These are phyloP conservation scores for Chrysomela aeneicollis DNA, from an alignment of 2,888 invertebrate species.

Conservation along the genomic window DNA sequence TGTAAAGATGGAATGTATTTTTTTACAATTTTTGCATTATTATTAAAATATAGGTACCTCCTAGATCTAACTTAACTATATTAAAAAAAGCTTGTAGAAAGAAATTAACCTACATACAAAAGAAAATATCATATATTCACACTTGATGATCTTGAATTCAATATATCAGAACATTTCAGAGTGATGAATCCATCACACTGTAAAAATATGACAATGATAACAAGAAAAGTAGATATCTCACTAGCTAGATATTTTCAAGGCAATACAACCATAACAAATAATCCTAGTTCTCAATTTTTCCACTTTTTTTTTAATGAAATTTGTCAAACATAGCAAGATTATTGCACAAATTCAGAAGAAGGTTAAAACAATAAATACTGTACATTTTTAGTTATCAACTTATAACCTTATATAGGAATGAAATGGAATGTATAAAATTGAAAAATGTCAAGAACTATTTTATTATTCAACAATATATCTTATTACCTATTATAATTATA, in stretches of 20 bases:
- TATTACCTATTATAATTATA: not conserved
- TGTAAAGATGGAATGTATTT: slow-evolving; percentile 36
- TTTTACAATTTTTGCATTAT: slow-evolving; percentile 18
- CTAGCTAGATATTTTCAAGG: not conserved
- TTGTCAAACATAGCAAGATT: slow-evolving; percentile 23
- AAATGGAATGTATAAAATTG: slow-evolving; percentile 45
- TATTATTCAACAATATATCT: slow-evolving; percentile 18
- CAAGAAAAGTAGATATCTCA: not conserved
- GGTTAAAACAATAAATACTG: slow-evolving; percentile 36
- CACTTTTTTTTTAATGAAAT: not conserved
- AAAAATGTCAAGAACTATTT: slow-evolving; percentile 34
- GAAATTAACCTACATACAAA: slow-evolving; percentile 2
- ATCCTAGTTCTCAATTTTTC: not conserved
- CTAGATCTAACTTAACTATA: not conserved
- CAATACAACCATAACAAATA: not conserved
- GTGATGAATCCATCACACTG: not conserved
- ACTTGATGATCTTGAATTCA: not conserved
- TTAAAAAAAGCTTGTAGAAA: not conserved
- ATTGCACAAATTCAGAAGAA: slow-evolving; percentile 30
- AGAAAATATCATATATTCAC: not conserved
- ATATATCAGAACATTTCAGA: not conserved
- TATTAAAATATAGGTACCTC: not conserved
- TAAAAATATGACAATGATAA: not conserved
- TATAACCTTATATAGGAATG: slow-evolving; percentile 26
- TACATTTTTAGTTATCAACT: slow-evolving; percentile 35